phyloP scores from a whole-genome alignment of 2,888 invertebrate species.

The Aporophyla nigra region DNA sequence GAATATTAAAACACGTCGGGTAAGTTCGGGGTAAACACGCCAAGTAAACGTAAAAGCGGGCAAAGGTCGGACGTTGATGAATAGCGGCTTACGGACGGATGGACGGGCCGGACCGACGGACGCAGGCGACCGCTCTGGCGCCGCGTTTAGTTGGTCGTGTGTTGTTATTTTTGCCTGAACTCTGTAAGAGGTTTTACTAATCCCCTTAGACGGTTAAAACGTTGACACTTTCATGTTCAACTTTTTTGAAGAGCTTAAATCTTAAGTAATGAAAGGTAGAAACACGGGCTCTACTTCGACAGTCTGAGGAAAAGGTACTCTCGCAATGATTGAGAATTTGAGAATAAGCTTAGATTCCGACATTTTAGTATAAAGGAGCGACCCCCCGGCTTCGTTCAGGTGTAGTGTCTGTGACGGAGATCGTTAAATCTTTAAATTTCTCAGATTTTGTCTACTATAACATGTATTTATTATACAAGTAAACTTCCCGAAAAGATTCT shows the following conservation, averaged over 20 bases:
- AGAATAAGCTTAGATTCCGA: too few relatives aligned
- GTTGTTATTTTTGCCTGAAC: constrained; percentile 43
- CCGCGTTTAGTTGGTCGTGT: constrained; percentile 24
- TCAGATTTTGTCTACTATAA: too few relatives aligned
- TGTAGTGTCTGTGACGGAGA: too few relatives aligned
- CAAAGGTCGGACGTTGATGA: constrained; percentile 80
- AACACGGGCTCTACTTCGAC: neutral
- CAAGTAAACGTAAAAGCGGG: constrained; percentile 69
- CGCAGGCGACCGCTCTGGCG: constrained; percentile 25
- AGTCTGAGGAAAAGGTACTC: neutral
- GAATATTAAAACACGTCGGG: constrained; percentile 74
- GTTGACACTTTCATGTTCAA: constrained; percentile 35
- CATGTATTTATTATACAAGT: too few relatives aligned
- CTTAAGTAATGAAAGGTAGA: neutral
- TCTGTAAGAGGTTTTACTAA: constrained; percentile 30
- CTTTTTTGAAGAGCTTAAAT: constrained; percentile 13
- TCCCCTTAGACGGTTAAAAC: constrained; percentile 18
- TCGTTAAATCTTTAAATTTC: too few relatives aligned
- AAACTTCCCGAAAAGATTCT: too few relatives aligned
- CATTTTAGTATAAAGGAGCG: neutral
- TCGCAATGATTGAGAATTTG: constrained; percentile 3
- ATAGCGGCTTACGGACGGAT: constrained; percentile 67
- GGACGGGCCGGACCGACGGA: constrained; percentile 36
- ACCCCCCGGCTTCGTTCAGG: too few relatives aligned
- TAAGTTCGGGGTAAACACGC: constrained; percentile 68